Conservation (phyloP, 2,888 invertebrate species). For the Aphodius granarius region DNA sequence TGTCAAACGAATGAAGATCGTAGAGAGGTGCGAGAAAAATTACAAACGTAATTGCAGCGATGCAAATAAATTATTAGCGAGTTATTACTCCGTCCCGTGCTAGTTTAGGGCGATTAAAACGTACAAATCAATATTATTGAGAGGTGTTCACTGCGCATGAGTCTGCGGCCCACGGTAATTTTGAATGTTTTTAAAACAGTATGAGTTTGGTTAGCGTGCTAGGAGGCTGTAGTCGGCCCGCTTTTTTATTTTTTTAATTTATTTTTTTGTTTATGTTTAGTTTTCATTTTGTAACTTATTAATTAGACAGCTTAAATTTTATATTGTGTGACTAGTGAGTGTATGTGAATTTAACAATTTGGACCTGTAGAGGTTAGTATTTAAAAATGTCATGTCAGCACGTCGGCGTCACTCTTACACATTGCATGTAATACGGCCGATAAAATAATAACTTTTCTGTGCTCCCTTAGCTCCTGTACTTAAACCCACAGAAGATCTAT, state of each 20-base stretch:
- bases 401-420: conserved; percentile 29
- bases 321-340: conserved; percentile 27
- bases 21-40: background rate
- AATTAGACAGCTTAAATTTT: conserved; percentile 24
- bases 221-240: conserved; percentile 40
- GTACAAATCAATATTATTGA: conserved; percentile 21
- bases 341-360: conserved; percentile 27
- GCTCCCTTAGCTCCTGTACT: background rate
- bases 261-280: conserved; percentile 43
- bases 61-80: conserved; percentile 10
- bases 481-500: background rate
- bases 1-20: background rate
- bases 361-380: conserved; percentile 26
- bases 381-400: conserved; percentile 33
- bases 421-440: conserved; percentile 15
- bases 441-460: background rate
- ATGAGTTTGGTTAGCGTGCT: conserved; percentile 36
- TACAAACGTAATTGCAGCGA: background rate
- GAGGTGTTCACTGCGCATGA: conserved; percentile 22
- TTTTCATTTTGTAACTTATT: conserved; percentile 36
- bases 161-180: conserved; percentile 20
- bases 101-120: conserved; percentile 14
- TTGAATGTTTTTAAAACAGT: conserved; percentile 30
- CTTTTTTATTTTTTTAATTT: conserved; percentile 44
- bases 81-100: background rate